phyloP scores from a whole-genome alignment of 2,797 vertebrate genomes.

The Aulostomus chinensis region DNA sequence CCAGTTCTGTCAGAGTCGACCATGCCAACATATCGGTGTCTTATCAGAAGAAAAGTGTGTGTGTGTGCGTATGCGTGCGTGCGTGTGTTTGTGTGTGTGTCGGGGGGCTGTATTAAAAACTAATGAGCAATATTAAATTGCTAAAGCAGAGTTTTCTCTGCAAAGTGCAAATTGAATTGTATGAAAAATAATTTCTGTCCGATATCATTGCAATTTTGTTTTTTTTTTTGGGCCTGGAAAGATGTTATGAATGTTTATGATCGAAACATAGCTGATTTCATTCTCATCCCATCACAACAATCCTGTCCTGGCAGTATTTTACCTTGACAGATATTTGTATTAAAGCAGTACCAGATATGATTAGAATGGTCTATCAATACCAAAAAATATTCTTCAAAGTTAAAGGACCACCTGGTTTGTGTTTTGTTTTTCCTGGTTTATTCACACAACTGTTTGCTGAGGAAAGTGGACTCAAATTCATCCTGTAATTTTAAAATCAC shows the following conservation, averaged over 20 bases:
- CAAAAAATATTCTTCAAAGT: conserved; percentile 46
- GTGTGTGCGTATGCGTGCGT: no score
- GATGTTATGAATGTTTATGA: conserved; percentile 19
- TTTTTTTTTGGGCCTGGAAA: no score
- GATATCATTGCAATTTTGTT: conserved; percentile 16
- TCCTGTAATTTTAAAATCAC: conserved; percentile 15
- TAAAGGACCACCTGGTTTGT: conserved; percentile 32
- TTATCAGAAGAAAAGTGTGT: conserved; percentile 25
- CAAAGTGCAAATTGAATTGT: conserved; percentile 38
- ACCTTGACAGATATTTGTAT: conserved; percentile 19
- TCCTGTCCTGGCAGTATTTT: conserved; percentile 43
- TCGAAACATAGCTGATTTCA: conserved; percentile 19
- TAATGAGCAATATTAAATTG: conserved; percentile 24
- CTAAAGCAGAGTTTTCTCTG: conserved; percentile 27
- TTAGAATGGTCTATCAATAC: conserved; percentile 26
- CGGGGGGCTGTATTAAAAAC: no score
- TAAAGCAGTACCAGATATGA: conserved; percentile 4
- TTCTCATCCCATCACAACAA: conserved; percentile 14
- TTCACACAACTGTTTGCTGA: conserved; percentile 10
- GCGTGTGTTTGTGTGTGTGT: no score
- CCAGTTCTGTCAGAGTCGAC: no score
- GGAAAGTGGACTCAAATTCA: conserved; percentile 4
- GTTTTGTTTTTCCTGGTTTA: not conserved
- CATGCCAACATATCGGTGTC: conserved; percentile 39
- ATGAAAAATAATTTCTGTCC: conserved; percentile 26